Percentiles rank a stretch among this genome's conserved stretches.
Conservation (phyloP, 2,797 vertebrate genomes). For the Onychomys leucogaster region DNA sequence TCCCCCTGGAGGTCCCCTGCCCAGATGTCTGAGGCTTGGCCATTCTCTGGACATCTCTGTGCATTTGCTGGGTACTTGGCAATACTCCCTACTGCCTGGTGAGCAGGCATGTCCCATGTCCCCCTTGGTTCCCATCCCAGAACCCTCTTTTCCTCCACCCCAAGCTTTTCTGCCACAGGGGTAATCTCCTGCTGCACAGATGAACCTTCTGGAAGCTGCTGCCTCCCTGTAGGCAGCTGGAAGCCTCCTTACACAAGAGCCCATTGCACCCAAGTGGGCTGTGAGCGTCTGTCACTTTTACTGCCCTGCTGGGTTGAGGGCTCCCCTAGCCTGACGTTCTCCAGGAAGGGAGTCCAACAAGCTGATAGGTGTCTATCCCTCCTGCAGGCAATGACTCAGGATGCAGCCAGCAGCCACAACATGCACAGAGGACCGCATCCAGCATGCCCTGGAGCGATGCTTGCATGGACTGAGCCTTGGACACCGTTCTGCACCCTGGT, state of each 20-base stretch:
- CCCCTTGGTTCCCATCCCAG: background rate
- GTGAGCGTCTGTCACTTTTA: background rate
- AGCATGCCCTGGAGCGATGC: slow-evolving; percentile 96
- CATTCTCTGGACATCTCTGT: background rate
- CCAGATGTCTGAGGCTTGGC: background rate
- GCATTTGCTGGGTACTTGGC: background rate
- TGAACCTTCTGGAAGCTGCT: background rate
- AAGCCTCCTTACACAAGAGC: rapidly evolving
- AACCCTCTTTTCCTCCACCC: background rate
- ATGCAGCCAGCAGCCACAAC: slow-evolving; percentile 96
- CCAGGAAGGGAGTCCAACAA: background rate
- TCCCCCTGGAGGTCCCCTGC: background rate
- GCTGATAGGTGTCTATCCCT: background rate
- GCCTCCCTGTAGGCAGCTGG: background rate
- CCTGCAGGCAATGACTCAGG: slow-evolving; percentile 90
- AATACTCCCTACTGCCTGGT: background rate
- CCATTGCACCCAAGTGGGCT: background rate
- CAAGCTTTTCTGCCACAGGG: background rate
- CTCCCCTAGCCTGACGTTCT: background rate
- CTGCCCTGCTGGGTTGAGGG: background rate
- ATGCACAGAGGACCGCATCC: slow-evolving; percentile 98
- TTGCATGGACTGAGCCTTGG: slow-evolving; percentile 93
- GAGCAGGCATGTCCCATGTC: too few relatives aligned
- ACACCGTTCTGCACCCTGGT: slow-evolving; percentile 90
- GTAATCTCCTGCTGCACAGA: background rate